Evolutionary conservation across 2,797 vertebrate genomes (phyloP).

Genomic region (Oreonectes daqikongensis): DNA sequence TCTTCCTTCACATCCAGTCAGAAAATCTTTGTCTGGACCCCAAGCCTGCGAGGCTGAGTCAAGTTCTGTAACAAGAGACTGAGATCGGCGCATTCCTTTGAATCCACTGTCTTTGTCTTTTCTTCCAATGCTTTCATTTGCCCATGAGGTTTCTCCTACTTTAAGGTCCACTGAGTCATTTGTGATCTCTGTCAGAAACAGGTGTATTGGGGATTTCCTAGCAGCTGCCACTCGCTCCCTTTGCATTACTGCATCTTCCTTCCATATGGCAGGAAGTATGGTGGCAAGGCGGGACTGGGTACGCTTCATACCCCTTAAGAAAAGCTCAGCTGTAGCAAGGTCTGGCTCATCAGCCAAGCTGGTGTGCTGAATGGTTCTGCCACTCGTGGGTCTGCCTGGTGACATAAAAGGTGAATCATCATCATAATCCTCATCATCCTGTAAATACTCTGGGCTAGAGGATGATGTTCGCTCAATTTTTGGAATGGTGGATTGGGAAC

Average conservation of each 20-base stretch:
- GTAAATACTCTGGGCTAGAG: constrained; percentile 79
- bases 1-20: constrained; percentile 53
- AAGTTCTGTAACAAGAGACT: constrained; percentile 76
- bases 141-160: constrained; percentile 66
- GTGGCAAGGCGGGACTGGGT: constrained; percentile 83
- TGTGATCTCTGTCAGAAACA: constrained; percentile 82
- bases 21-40: constrained; percentile 64
- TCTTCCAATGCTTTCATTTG: constrained; percentile 53
- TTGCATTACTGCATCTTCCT: constrained; percentile 80
- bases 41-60: constrained; percentile 69
- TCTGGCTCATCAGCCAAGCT: constrained; percentile 76
- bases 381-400: constrained; percentile 67
- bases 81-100: constrained; percentile 77
- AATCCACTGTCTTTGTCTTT: constrained; percentile 60
- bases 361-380: constrained; percentile 70
- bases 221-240: constrained; percentile 71
- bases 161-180: constrained; percentile 71
- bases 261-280: constrained; percentile 81
- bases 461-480: constrained; percentile 75
- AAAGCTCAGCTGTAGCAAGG: constrained; percentile 68
- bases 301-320: constrained; percentile 81
- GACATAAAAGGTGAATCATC: constrained; percentile 77
- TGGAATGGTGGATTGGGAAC: constrained; percentile 64
- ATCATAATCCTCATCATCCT: constrained; percentile 78
- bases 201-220: constrained; percentile 81